These are phyloP conservation scores for Ectemnius lituratus DNA, from an alignment of 2,888 invertebrate species.

Conservation along the genomic window DNA sequence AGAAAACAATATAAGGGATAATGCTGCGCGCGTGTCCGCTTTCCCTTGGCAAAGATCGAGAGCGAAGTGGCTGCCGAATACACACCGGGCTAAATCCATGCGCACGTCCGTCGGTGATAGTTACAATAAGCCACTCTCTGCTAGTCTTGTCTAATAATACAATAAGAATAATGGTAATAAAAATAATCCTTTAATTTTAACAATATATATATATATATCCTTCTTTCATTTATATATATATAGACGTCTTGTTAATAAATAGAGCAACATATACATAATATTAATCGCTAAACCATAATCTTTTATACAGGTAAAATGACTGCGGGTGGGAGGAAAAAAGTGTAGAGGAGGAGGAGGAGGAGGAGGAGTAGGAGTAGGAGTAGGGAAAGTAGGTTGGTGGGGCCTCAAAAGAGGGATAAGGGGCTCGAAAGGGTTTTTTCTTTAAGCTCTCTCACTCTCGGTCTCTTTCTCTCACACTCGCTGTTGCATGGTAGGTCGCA, in stretches of 20 bases:
- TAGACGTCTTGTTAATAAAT: constrained; percentile 73
- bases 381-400: constrained; percentile 33
- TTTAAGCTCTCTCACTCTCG: constrained; percentile 17
- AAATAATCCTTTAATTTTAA: constrained; percentile 73
- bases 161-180: constrained; percentile 64
- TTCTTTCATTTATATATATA: constrained; percentile 58
- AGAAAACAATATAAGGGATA: too few relatives aligned
- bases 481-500: constrained; percentile 9
- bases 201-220: constrained; percentile 69
- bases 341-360: constrained; percentile 16
- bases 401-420: constrained; percentile 33
- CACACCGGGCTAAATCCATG: not conserved
- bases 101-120: not conserved
- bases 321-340: constrained; percentile 44
- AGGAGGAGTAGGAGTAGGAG: constrained; percentile 9
- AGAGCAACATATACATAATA: constrained; percentile 77
- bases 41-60: too few relatives aligned
- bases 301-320: constrained; percentile 63
- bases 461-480: constrained; percentile 16
- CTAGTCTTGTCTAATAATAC: constrained; percentile 30
- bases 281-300: constrained; percentile 68
- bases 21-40: too few relatives aligned
- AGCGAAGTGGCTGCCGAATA: not conserved
- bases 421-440: constrained; percentile 36
- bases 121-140: not conserved